Evolutionary conservation across 1,140 invertebrate genomes (phyloP), one percentile per base, ranked within the genome.

Genomic region (Drosophila melanogaster): DNA sequence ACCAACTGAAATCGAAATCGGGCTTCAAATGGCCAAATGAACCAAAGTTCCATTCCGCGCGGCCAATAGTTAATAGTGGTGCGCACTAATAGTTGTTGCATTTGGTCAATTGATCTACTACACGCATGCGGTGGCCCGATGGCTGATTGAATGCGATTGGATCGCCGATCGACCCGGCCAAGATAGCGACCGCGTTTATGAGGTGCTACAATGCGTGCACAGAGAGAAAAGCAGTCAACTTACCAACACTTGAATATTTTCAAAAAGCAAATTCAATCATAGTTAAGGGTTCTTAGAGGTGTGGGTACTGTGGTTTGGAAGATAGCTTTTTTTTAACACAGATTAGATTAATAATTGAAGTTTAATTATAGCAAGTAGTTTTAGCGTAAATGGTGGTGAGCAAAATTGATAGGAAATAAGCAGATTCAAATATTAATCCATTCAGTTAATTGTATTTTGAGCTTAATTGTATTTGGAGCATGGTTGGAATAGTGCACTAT

Each of bases 141-240:
- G 58, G 66, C 19, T 65, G 67, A 70, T 49, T 10, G 26, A 8
- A 50, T 50, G 26, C 37, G 12, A 46, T 46, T 24, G 44, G 47
- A 50, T 70, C 67, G 30, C 7, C 7, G 30, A 30, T 30, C 30
- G 30, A 30, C 30, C 30, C 30, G 64, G 35, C 43, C 43, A 70
- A 70, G 67, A 84, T 84, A 79, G 65, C 60, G 58, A 33, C n/a
- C 41, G 66, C 69, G 55, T 83, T 83, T 83, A 84, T 79, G 65
- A 70, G 22, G 50, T 67, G 47, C 62, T 17, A 47, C 62, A 46
- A 38, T 44, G 11, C 2, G 26, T 22, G 49, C 56, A 43, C 24
- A 50, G 35, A 15, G 35, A 64, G n/a, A 66, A 64, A 64, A 33
- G 5, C 3, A 7, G 4, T 22, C 0, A 19, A 0, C n/a, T 19